Evolutionary conservation across 2,888 invertebrate species (phyloP).

Genomic region (Sussaba pulchella): DNA sequence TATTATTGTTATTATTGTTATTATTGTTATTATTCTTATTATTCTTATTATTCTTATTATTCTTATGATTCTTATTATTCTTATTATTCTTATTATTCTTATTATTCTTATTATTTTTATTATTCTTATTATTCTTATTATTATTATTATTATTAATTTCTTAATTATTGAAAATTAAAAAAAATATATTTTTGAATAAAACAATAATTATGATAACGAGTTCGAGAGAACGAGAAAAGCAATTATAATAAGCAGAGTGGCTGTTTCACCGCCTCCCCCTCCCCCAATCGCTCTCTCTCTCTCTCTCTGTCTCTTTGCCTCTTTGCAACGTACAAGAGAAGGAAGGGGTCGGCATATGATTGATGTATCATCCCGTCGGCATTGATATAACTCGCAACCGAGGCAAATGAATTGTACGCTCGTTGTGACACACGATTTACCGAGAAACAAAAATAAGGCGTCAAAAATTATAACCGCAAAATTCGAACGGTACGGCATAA

Average conservation of each 20-base stretch:
- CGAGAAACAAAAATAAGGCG: background rate
- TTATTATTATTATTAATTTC: too few relatives aligned
- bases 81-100: too few relatives aligned
- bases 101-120: too few relatives aligned
- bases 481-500: too few relatives aligned
- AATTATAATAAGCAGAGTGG: constrained; percentile 49
- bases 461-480: background rate
- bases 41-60: too few relatives aligned
- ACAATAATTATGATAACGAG: background rate
- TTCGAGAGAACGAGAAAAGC: constrained; percentile 43
- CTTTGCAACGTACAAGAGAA: background rate
- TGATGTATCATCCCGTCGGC: constrained; percentile 26
- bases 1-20: too few relatives aligned
- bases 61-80: too few relatives aligned
- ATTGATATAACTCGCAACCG: constrained; percentile 16
- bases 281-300: background rate
- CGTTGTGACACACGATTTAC: background rate
- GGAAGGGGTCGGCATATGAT: background rate
- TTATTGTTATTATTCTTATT: too few relatives aligned
- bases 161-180: constrained; percentile 25
- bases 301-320: background rate
- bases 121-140: too few relatives aligned
- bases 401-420: background rate
- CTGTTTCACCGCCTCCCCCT: constrained; percentile 13
- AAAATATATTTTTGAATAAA: background rate